Base-by-base conservation (phyloP, 1,140 invertebrate genomes). In the Coelopa frigida region DNA sequence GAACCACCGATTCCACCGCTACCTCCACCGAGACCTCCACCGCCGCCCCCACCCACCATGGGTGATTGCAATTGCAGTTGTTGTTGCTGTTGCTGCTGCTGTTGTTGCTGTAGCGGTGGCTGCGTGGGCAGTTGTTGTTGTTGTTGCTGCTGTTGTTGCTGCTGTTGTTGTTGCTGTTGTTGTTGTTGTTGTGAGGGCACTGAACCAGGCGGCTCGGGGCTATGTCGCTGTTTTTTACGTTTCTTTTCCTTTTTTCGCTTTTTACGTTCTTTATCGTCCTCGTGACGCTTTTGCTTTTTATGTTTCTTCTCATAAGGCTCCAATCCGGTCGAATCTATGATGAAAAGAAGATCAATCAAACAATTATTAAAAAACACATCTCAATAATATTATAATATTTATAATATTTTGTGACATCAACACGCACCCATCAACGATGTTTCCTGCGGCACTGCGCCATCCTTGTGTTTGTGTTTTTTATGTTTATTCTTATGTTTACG, bases 201-300 rank as follows among this genome's bases (percentile, higher is more conserved):
- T 5, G 31, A 29, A 36, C 27, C 41, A 29, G 83, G 78, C 56
- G 91, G 87, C 61, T 94, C 89, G 0, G 89, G 89, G 63, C 89
- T 93, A 61, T 94, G 89, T 59, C 90, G 90, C 59, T 93, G 89
- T 70, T 91, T 93, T 79, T 94, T 93, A 47, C 89, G 79, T 59
- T 94, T 94, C 69, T 95, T 92, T 59, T 95, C 90, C 73, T 95
- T 95, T 79, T 94, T 94, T 56, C 90, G 78, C 58, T 94, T 94
- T 71, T 91, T 93, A 24, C 89, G 77, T 61, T 95, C 89, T 56
- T 95, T 94, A 54, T 94, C 91, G 48, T 95, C 91, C 55, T 95
- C 90, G 55, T 93, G 88, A 17, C 88, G 75, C 62, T 94, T 94
- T 59, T 94, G 89, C 61, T 94, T 95, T 74, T 95, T 96, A 65